phyloP scores from a whole-genome alignment of 2,113 vertebrate genomes.

The Vanacampus margaritifer region DNA sequence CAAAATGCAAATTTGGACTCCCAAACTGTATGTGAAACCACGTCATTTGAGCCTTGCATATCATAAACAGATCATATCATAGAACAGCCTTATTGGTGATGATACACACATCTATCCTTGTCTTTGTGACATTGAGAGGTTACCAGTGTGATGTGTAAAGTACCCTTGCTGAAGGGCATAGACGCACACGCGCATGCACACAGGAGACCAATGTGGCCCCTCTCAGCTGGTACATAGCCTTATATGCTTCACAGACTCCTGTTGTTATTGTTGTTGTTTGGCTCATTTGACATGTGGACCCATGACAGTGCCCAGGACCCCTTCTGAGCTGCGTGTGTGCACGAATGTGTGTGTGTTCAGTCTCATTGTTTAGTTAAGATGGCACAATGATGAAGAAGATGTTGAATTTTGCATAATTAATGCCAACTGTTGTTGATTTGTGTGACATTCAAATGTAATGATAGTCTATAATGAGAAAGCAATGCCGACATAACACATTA shows the following conservation, averaged over 20 bases:
- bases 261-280: slow-evolving; percentile 70
- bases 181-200: slow-evolving; percentile 6
- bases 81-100: background rate
- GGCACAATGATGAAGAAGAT: background rate
- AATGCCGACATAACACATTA: background rate
- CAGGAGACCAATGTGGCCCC: slow-evolving; percentile 56
- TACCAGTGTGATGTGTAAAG: background rate
- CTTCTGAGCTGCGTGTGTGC: slow-evolving; percentile 55
- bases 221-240: slow-evolving; percentile 65
- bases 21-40: too few relatives aligned
- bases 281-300: slow-evolving; percentile 68
- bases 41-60: too few relatives aligned
- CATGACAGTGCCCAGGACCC: slow-evolving; percentile 69
- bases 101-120: background rate
- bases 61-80: background rate
- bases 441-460: background rate
- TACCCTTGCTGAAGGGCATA: background rate
- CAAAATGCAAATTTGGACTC: too few relatives aligned
- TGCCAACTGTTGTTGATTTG: background rate
- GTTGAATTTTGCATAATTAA: background rate
- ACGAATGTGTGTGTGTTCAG: slow-evolving; percentile 6
- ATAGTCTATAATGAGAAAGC: background rate
- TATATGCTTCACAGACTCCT: slow-evolving; percentile 71
- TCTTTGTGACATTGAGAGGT: background rate
- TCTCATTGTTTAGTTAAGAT: background rate